Evolutionary conservation across 2,113 vertebrate genomes (phyloP), one percentile per base, ranked within the genome.

Genomic region (Tachysurus vachellii): DNA sequence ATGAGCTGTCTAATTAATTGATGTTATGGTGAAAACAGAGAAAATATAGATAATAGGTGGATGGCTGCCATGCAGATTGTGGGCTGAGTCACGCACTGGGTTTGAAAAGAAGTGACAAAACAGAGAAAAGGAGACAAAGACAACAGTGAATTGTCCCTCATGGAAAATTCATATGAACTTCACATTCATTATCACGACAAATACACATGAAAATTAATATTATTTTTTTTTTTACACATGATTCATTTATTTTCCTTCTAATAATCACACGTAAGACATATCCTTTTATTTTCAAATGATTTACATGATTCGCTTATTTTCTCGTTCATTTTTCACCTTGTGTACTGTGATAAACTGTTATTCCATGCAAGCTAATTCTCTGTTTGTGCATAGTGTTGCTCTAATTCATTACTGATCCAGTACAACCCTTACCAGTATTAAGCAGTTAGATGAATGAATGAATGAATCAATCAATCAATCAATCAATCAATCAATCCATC

Each of bases 11-110:
- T 85, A 88, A 89, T 90, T 91, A 90, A 84, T 62, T 85, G 82
- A 61, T 54, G 84, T 66, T 54, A 90, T 91, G 90, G 90, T 86
- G 84, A 93, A 93, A 92, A 92, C 92, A 17, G 88, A 89, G 90
- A 89, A 89, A 90, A 92, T 92, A 91, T 91, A 86, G 89, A 93
- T 28, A 42, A 26, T 82, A 85, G 88, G 31, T 84, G 10, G 62
- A 85, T 81, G 26, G 71, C 56, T 85, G 85, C 75, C 80, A 6
- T 13, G 44, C 83, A 86, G 87, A 71, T 80, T 89, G 11, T 85
- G 89, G 88, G 87, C 83, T 90, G 85, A 82, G 91, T 92, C 89
- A 88, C 84, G 61, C 86, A 90, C 90, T 64, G 59, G 89, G 91
- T 73, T 90, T 88, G 81, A 70, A 84, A 83, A 77, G 36, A 87